Evolutionary conservation across 2,888 invertebrate species (phyloP).

Genomic region (Eretmocerus hayati): DNA sequence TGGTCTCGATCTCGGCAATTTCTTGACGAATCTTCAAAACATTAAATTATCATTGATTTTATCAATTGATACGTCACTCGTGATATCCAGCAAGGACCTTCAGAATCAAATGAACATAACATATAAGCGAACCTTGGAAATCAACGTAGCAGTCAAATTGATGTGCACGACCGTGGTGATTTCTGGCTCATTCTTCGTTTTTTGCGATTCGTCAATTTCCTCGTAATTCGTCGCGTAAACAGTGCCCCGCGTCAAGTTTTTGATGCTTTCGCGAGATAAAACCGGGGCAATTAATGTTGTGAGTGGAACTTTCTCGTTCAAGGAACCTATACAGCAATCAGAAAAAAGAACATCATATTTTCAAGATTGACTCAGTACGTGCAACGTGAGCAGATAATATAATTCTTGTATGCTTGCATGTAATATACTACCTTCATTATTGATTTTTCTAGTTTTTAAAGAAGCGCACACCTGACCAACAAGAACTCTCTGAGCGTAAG

Average conservation of each 20-base stretch:
- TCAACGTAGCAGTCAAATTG: not conserved
- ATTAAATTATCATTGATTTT: slow-evolving; percentile 2
- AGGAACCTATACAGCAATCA: slow-evolving; percentile 23
- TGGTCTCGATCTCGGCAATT: slow-evolving; percentile 21
- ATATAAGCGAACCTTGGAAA: not conserved
- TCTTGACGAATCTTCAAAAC: slow-evolving; percentile 22
- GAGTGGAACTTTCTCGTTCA: slow-evolving; percentile 30
- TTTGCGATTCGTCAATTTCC: not conserved
- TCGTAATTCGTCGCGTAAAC: not conserved
- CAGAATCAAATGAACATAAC: no score
- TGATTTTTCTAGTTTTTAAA: slow-evolving; percentile 29
- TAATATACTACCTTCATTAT: slow-evolving; percentile 27
- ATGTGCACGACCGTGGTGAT: not conserved
- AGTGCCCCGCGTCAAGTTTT: slow-evolving; percentile 28
- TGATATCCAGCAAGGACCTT: no score
- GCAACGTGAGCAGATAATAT: no score
- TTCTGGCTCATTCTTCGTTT: not conserved
- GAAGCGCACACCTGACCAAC: slow-evolving; percentile 33
- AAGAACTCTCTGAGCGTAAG: slow-evolving; percentile 32
- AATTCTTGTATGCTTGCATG: no score
- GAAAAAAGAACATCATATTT: not conserved
- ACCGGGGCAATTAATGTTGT: slow-evolving; percentile 19
- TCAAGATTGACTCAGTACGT: no score
- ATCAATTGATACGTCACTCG: no score
- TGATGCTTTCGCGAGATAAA: slow-evolving; percentile 28